Evolutionary conservation across 1,140 invertebrate species (phyloP), one percentile per base, ranked within the genome.

Genomic region (Portunus trituberculatus): DNA sequence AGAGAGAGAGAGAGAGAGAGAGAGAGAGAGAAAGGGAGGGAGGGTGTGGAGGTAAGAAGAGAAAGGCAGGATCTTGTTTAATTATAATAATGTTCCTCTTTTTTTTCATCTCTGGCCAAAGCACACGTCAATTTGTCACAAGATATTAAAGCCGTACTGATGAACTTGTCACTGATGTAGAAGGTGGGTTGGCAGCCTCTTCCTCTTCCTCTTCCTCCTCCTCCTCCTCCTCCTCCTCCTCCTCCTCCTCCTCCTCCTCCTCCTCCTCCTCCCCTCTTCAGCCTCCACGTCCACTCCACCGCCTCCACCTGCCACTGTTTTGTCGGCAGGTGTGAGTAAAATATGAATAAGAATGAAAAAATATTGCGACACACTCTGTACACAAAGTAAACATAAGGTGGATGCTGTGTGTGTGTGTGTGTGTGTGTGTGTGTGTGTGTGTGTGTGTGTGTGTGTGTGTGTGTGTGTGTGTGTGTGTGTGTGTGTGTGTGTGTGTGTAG

Each of bases 71-170:
- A 20, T 31, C 87, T 94, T 94, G 93, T 94, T 88, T 94, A 94
- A 94, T 94, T 94, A 94, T 94, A 94, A 94, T 94, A 94, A 94
- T 94, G 93, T 94, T 94, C 92, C 46, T 32, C 92, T 45, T 83
- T 39, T 39, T 39, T 93, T 91, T 52, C 59, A 86, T 94, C 84
- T 88, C 84, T n/a, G 48, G 45, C 84, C 93, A 94, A 94, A 93
- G 92, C 84, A 93, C 31, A 86, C 93, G 93, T 93, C 93, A 93
- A 88, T 93, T 93, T 93, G 93, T 88, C 93, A 93, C 93, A 93
- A 48, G 46, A 52, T 20, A 67, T 89, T 89, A 93, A 93, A 89
- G 93, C 39, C n/a, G 93, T 4, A 82, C 86, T 94, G 93, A 94
- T 94, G 93, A 94, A 52, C 48, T 31, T 94, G 92, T 86, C 83